Evolutionary conservation across 2,797 vertebrate species (phyloP), one percentile per base, ranked within the genome.

Genomic region (Anguilla anguilla): DNA sequence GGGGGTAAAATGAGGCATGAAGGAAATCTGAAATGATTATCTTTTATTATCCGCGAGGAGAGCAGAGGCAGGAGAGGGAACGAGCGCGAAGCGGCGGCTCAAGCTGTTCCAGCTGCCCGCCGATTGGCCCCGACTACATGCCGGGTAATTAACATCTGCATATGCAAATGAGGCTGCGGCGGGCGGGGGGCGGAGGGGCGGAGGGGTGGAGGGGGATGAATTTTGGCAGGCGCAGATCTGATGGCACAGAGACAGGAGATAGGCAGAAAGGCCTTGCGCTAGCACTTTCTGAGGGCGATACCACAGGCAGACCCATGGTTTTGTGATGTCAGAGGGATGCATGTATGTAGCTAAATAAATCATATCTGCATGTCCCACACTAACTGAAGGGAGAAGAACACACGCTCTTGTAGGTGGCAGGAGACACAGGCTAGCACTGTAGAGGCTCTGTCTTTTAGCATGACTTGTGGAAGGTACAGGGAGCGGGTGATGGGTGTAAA

Each of bases 131-230:
- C 93, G 91, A 93, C 89, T 91, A 92, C 93, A 93, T 92, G 91
- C 93, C 92, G 88, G 89, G 92, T 95, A 95, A 95, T 95, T 94
- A 96, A 94, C 95, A 96, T 96, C 95, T 96, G 94, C 95, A 95
- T 93, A 95, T 95, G 93, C 92, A 95, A 95, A 95, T 89, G 74
- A 93, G 88, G 2, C 86, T 86, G 89, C 89, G 85, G 92, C 91
- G 88, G 59, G 55, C 43, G 35, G 72, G 31, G 11, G 5, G n/a
- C 57, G 11, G 57, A 92, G 91, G 87, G 77, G 31, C 10, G 1
- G 35, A 31, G n/a, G n/a, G 7, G 7, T 6, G 22, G 11, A n/a
- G 72, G 72, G 64, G n/a, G 89, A 91, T 92, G 92, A 92, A 91
- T 93, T 93, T 92, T 93, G 94, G 92, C 93, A 94, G 91, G 85